Evolutionary conservation across 2,888 invertebrate genomes (phyloP).

Genomic region (Netelia fuscicornis): DNA sequence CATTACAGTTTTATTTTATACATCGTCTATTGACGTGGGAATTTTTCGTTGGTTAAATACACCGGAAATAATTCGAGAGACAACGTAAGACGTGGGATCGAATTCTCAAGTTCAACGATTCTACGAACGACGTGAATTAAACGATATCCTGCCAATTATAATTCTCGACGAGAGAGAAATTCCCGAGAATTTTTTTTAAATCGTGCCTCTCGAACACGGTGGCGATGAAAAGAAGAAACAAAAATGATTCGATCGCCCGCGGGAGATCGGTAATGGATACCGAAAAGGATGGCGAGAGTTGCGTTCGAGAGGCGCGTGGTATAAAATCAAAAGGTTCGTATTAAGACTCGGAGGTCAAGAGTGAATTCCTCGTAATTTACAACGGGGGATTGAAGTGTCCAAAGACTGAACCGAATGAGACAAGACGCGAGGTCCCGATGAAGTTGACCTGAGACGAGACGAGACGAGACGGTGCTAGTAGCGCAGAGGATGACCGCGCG

Average conservation of each 20-base stretch:
- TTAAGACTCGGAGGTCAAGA: not conserved
- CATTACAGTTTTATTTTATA: not conserved
- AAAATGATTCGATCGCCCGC: constrained; percentile 13
- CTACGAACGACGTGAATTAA: not conserved
- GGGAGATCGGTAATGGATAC: constrained; percentile 26
- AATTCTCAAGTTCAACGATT: constrained; percentile 9
- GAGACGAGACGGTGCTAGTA: constrained; percentile 22
- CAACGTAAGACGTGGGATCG: not conserved
- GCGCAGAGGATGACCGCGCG: constrained; percentile 46
- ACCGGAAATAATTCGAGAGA: too few species aligned
- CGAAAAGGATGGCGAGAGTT: not conserved
- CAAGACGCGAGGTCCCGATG: constrained; percentile 20
- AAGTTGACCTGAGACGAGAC: constrained; percentile 35
- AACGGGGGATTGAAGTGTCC: constrained; percentile 38
- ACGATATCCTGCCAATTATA: not conserved
- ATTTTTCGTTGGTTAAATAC: too few species aligned
- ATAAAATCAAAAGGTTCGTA: constrained; percentile 25
- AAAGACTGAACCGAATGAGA: constrained; percentile 41
- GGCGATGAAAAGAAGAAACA: constrained; percentile 20
- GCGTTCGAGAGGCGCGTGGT: not conserved
- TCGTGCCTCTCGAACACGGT: not conserved
- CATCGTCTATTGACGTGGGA: too few species aligned
- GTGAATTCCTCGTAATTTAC: constrained; percentile 50
- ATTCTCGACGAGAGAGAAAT: not conserved
- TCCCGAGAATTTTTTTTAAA: constrained; percentile 9